Evolutionary conservation across 2,888 invertebrate genomes (phyloP).

Genomic region (Calliphora vomitoria): DNA sequence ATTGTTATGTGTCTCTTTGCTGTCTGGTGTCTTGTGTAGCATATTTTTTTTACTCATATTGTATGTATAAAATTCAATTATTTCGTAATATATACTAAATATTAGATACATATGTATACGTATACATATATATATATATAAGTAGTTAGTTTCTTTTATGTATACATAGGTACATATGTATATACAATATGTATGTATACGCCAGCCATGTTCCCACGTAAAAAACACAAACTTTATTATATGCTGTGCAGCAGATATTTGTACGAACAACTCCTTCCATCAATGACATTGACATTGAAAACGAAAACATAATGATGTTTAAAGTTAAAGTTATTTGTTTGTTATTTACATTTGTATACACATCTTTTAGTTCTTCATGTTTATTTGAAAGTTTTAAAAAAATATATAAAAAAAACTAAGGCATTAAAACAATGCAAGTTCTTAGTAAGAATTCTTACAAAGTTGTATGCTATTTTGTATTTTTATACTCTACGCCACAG

Average conservation of each 20-base stretch:
- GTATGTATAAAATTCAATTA: constrained; percentile 39
- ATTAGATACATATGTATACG: constrained; percentile 1
- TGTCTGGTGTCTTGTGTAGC: constrained; percentile 37
- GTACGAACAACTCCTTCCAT: constrained; percentile 36
- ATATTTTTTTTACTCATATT: background rate
- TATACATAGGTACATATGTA: background rate
- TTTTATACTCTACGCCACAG: background rate
- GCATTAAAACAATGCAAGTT: background rate
- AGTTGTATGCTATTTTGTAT: background rate
- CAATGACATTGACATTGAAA: constrained; percentile 72
- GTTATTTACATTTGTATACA: background rate
- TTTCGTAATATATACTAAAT: constrained; percentile 43
- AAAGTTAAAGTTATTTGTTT: constrained; percentile 24
- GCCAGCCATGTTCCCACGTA: constrained; percentile 57
- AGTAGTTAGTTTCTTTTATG: background rate
- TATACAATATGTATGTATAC: background rate
- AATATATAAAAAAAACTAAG: background rate
- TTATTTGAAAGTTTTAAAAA: background rate
- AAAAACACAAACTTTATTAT: background rate
- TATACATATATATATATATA: constrained; percentile 3
- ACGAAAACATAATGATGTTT: constrained; percentile 19
- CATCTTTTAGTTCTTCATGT: background rate
- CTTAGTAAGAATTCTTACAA: constrained; percentile 16
- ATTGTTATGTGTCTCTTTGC: constrained; percentile 23
- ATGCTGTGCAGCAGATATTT: background rate